These are phyloP conservation scores for Xerus inauris DNA, from an alignment of 2,113 vertebrate species.

Conservation along the genomic window DNA sequence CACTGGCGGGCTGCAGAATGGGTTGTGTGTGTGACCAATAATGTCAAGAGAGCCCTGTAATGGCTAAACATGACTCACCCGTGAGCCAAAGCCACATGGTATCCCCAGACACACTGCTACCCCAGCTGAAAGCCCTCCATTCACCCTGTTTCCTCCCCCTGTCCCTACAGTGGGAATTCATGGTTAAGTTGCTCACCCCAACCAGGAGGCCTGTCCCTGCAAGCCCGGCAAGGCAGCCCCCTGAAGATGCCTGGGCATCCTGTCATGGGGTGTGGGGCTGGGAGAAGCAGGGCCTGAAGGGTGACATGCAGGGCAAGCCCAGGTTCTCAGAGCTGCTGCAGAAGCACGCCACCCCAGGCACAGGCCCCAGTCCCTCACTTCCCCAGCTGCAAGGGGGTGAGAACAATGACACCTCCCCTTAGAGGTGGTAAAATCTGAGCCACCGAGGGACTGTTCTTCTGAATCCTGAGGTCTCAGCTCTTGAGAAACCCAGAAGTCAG, in stretches of 20 bases:
- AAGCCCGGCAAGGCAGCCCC: not conserved
- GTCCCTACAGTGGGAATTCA: not conserved
- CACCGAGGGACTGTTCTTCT: not conserved
- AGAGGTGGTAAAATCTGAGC: no score
- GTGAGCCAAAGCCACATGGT: slow-evolving; percentile 1
- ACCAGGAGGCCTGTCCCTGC: not conserved
- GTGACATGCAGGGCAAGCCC: not conserved
- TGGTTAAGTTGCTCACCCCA: not conserved
- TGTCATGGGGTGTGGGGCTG: not conserved
- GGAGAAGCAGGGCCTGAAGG: no score
- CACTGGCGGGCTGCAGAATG: not conserved
- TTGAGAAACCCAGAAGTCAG: not conserved
- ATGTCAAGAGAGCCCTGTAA: not conserved
- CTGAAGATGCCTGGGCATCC: not conserved
- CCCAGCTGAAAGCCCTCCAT: not conserved
- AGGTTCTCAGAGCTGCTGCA: not conserved
- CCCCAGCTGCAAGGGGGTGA: not conserved
- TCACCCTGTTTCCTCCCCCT: not conserved
- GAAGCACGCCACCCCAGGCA: not conserved
- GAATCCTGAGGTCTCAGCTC: not conserved
- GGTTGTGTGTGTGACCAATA: not conserved
- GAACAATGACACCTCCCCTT: no score
- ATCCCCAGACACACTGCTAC: not conserved
- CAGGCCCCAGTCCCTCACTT: not conserved
- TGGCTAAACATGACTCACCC: not conserved